Evolutionary conservation across 2,797 vertebrate species (phyloP).

Genomic region (Alosa sapidissima): DNA sequence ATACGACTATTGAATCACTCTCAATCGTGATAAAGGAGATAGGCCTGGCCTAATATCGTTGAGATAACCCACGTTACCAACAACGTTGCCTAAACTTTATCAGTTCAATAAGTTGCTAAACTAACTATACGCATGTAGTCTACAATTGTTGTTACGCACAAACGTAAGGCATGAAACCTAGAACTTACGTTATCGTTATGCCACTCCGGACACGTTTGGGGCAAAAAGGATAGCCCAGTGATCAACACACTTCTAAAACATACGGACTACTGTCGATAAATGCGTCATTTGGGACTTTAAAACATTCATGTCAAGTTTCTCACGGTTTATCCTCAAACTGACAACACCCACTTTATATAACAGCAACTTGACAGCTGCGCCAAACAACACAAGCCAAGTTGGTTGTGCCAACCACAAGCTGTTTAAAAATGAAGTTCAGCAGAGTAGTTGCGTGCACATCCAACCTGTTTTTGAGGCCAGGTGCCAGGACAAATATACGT

Average conservation of each 20-base stretch:
- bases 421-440: background rate
- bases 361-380: background rate
- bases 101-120: background rate
- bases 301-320: conserved; percentile 2
- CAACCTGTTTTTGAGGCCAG: too few relatives aligned
- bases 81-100: too few relatives aligned
- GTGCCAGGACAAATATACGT: too few relatives aligned
- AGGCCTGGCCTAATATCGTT: background rate
- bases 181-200: too few relatives aligned
- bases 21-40: background rate
- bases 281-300: background rate
- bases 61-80: too few relatives aligned
- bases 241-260: background rate
- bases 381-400: background rate
- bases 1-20: background rate
- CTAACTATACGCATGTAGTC: background rate
- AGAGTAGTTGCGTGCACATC: too few relatives aligned
- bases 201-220: too few relatives aligned
- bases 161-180: background rate
- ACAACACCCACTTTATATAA: conserved; percentile 43
- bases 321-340: conserved; percentile 21
- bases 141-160: background rate
- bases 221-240: background rate
- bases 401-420: too few relatives aligned
- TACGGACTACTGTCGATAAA: background rate